phyloP scores from a whole-genome alignment of 2,113 vertebrate genomes.

The Scomber japonicus region DNA sequence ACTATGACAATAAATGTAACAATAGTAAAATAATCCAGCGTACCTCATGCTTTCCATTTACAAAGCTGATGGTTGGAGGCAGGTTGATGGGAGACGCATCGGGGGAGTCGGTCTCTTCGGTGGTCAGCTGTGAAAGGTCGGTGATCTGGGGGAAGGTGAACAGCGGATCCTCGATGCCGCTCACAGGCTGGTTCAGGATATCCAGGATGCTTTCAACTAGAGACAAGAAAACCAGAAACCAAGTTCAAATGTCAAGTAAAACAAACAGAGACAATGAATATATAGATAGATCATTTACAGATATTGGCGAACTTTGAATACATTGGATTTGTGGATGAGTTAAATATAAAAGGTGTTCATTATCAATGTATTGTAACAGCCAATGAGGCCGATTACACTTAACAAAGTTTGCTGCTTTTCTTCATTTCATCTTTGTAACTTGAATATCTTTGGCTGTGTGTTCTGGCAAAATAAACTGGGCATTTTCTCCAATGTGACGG shows the following conservation, averaged over 20 bases:
- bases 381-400: too few species aligned
- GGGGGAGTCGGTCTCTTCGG: constrained; percentile 26
- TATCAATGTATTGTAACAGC: too few species aligned
- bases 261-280: background rate
- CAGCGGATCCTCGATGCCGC: background rate
- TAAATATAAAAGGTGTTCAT: too few species aligned
- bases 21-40: background rate
- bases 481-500: too few species aligned
- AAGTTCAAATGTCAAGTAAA: background rate
- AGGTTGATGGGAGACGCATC: constrained; percentile 28
- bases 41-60: constrained; percentile 91
- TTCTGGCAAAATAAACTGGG: too few species aligned
- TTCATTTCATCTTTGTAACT: too few species aligned
- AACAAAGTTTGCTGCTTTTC: too few species aligned
- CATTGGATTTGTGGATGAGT: too few species aligned
- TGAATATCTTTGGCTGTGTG: too few species aligned
- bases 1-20: too few species aligned
- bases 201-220: constrained; percentile 85
- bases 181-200: constrained; percentile 77
- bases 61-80: constrained; percentile 87
- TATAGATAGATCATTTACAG: too few species aligned
- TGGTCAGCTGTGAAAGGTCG: constrained; percentile 57
- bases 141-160: constrained; percentile 64
- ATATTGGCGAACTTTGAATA: too few species aligned
- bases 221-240: constrained; percentile 60